Evolutionary conservation across 2,888 invertebrate genomes (phyloP), one percentile per base, ranked within the genome.

Genomic region (Gerris lacustris): DNA sequence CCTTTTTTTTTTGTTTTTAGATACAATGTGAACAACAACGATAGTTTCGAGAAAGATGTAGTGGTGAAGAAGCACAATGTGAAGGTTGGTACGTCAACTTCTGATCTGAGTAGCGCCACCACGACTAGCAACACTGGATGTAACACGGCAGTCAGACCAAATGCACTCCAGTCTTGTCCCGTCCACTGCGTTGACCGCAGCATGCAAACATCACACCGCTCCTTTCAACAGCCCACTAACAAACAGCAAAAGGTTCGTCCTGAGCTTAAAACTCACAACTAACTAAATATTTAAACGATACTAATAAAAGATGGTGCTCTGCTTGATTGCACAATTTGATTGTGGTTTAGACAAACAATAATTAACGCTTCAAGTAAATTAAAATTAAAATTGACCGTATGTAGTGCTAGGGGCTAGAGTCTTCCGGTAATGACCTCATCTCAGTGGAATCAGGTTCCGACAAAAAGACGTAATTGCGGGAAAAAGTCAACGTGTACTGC

Each of bases 121-220:
- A 72, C 64, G 69, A 72, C 74, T 9, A 72, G 68, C 69, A 72
- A 70, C 63, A 69, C 73, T 17, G 72, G 71, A 18, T 31, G 68
- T 44, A 62, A 71, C 17, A 74, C 73, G 17, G 70, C 66, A 70
- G 68, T 75, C 15, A 70, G 69, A 45, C 44, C 62, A 43, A 73
- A 72, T 69, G 71, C 70, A 11, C 71, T 83, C 44, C 84, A 84
- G 44, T 84, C 84, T 76, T 80, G 84, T 72, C 83, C 85, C 69
- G 79, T 83, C 44, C 82, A 84, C 75, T 85, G 87, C 76, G 84
- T 87, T 76, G 89, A 89, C 77, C 86, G 87, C 78, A 88, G 90
- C 77, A 90, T 90, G 81, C 90, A 91, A 80, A 91, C 90, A 6
- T 88, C 87, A 67, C 68, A 66, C 45, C 66, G 66, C 17, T 31